A percentile compares a stretch with the other conserved stretches of the same genome.
Conservation (phyloP, 2,888 invertebrate species). For the Drosophila macrothrix region DNA sequence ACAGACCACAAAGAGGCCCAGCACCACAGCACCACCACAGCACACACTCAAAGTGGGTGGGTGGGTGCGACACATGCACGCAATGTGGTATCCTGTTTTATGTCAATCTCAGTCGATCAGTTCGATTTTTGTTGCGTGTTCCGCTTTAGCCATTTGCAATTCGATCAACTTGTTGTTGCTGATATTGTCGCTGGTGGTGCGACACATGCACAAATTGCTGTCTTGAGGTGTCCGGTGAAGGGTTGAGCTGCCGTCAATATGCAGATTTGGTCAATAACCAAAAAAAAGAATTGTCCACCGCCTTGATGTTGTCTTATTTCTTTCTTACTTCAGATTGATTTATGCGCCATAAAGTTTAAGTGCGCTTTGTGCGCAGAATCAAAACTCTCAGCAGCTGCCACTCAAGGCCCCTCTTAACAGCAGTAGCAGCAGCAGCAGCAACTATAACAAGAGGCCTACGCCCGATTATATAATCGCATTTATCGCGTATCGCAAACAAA, state of each 20-base stretch:
- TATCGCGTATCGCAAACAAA: slow-evolving; percentile 30
- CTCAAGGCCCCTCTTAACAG: slow-evolving; percentile 39
- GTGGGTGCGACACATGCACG: slow-evolving; percentile 38
- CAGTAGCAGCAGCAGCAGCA: background rate
- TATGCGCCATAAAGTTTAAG: slow-evolving; percentile 74
- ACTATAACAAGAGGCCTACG: slow-evolving; percentile 48
- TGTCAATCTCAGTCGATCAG: slow-evolving; percentile 70
- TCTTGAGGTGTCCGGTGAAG: slow-evolving; percentile 56
- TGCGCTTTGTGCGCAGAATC: slow-evolving; percentile 59
- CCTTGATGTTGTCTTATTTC: slow-evolving; percentile 13
- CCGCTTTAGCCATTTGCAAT: slow-evolving; percentile 60
- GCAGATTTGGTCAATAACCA: slow-evolving; percentile 51
- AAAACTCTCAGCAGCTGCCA: slow-evolving; percentile 47
- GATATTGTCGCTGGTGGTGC: slow-evolving; percentile 4
- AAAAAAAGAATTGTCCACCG: slow-evolving; percentile 54
- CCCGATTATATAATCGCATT: slow-evolving; percentile 56
- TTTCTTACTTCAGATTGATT: slow-evolving; percentile 55
- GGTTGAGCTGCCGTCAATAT: slow-evolving; percentile 60
- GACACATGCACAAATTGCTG: slow-evolving; percentile 47
- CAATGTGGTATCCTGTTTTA: slow-evolving; percentile 71
- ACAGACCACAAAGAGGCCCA: slow-evolving; percentile 32
- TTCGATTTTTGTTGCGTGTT: slow-evolving; percentile 28
- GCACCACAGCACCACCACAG: slow-evolving; percentile 13
- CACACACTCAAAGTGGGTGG: slow-evolving; percentile 4
- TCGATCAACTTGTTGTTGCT: slow-evolving; percentile 12